phyloP scores from a whole-genome alignment of 1,140 invertebrate species.

The Lucilia cuprina region DNA sequence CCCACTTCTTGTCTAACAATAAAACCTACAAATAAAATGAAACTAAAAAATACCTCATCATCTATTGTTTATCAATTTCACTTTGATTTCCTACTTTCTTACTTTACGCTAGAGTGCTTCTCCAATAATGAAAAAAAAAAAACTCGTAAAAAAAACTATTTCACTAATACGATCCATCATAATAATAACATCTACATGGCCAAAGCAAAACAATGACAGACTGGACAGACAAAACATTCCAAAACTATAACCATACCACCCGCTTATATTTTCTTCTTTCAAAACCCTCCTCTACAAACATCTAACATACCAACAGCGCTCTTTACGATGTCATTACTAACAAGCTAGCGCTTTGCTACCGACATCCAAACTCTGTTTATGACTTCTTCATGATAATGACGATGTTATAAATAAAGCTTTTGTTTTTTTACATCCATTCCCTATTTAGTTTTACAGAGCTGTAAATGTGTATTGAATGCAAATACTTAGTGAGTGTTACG shows the following conservation, averaged over 20 bases:
- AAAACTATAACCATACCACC: neutral
- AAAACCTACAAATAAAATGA: neutral
- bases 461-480: neutral
- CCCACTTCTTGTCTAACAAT: neutral
- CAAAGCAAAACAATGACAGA: neutral
- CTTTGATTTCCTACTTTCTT: slow-evolving; percentile 11
- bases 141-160: neutral
- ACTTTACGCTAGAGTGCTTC: neutral
- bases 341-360: neutral
- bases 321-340: neutral
- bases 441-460: neutral
- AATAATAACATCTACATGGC: neutral
- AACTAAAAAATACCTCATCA: neutral
- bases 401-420: too few relatives aligned
- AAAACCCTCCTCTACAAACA: neutral
- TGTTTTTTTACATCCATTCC: neutral
- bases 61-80: slow-evolving; percentile 15
- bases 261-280: neutral
- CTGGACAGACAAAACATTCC: neutral
- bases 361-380: neutral
- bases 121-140: neutral
- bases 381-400: too few relatives aligned
- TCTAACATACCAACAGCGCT: neutral
- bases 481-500: neutral
- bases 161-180: neutral